Evolutionary conservation across 1,140 invertebrate genomes (phyloP), one percentile per base, ranked within the genome.

Genomic region (Nephila pilipes): DNA sequence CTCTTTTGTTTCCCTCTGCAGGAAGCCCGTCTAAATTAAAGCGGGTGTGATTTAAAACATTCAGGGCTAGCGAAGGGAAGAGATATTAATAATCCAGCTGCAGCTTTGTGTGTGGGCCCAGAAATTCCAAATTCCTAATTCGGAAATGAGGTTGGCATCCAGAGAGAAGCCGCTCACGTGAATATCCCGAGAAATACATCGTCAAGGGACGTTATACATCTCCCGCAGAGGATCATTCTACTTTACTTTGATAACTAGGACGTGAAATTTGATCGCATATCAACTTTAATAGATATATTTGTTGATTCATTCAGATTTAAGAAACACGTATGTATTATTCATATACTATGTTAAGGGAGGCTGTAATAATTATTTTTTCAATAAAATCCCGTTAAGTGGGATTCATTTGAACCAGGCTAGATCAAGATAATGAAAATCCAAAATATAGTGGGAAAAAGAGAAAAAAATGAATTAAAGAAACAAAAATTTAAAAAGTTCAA

Each of bases 31-130:
- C 25, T 65, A 65, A 65, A 65, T 65, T 65, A 65, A 65, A 65
- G 63, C 63, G 63, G 46, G 63, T 5, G 69, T 29, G 29, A 32
- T 75, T 75, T 36, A 75, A 75, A 75, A 75, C 69, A 75, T 75
- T 75, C 32, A 75, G 32, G 36, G 18, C 69, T 29, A 75, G 65
- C 12, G 12, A 5, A 75, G 65, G 25, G 29, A 32, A 46, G 46
- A 6, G 16, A 75, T 75, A 36, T 75, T 75, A 75, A 75, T 75
- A 75, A 75, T 75, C 69, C 69, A 75, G 69, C 69, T 36, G 69
- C 69, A 75, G 29, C 25, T 29, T 32, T 29, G 58, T 14, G n/a
- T n/a, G n/a, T n/a, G n/a, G n/a, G 29, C 10, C 69, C 29, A 29
- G 25, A 36, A 75, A 75, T 32, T 75, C 69, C 29, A 18, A 75